A percentile compares a stretch with the other conserved stretches of the same genome.
Evolutionary conservation across 1,140 invertebrate genomes (phyloP).

Genomic region (Odontomachus brunneus): DNA sequence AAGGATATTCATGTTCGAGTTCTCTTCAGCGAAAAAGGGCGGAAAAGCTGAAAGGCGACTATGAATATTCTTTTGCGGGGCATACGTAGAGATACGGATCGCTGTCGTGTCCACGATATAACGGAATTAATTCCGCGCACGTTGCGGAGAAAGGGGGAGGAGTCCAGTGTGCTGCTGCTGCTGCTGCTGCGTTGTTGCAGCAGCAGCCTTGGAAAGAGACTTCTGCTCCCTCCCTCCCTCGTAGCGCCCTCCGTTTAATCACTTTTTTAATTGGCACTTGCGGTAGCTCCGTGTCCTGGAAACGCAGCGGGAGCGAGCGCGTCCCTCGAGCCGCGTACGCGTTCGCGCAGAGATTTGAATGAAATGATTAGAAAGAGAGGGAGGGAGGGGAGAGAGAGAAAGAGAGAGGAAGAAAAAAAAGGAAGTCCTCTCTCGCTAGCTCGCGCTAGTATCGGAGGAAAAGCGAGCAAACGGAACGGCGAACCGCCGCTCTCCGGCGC

Average conservation of each 20-base stretch:
- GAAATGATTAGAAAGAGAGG: neutral
- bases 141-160: conserved; percentile 8
- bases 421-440: neutral
- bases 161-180: conserved; percentile 7
- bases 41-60: neutral
- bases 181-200: neutral
- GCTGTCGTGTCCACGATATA: conserved; percentile 10
- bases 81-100: neutral
- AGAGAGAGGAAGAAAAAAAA: neutral
- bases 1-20: neutral
- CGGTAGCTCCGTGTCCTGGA: conserved; percentile 8
- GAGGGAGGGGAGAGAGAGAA: neutral
- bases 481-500: neutral
- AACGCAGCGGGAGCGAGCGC: neutral
- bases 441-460: neutral
- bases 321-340: neutral
- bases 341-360: neutral
- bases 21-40: neutral
- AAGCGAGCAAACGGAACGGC: conserved; percentile 31
- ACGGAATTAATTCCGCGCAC: conserved; percentile 24
- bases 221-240: conserved; percentile 1
- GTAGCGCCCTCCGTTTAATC: conserved; percentile 62
- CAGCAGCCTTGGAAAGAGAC: conserved; percentile 25
- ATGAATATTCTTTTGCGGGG: neutral
- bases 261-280: conserved; percentile 70